A percentile compares a stretch with the other conserved stretches of the same genome.
Evolutionary conservation across 2,797 vertebrate species (phyloP).

Genomic region (Halcyon chelicuti): DNA sequence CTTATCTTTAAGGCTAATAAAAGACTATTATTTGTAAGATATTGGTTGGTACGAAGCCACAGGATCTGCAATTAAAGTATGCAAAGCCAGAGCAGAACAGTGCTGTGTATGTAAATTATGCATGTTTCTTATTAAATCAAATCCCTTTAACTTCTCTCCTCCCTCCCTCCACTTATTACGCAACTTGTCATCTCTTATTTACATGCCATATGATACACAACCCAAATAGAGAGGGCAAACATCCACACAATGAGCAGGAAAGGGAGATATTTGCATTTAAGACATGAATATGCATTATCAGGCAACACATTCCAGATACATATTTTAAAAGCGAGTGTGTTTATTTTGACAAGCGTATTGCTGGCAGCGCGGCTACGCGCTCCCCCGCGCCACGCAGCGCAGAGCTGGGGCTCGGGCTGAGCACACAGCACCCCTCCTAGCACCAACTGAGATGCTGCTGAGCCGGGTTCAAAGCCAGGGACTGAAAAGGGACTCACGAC

Average conservation of each 20-base stretch:
- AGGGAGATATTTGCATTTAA: constrained; percentile 33
- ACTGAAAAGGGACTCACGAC: background rate
- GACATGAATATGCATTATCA: constrained; percentile 41
- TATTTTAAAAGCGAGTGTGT: constrained; percentile 27
- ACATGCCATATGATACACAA: constrained; percentile 47
- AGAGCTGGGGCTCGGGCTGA: background rate
- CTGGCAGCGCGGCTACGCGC: background rate
- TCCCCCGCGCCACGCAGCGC: background rate
- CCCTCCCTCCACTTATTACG: constrained; percentile 21
- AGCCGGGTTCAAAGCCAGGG: background rate
- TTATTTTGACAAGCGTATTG: constrained; percentile 18
- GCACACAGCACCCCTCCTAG: background rate
- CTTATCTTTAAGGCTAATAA: background rate
- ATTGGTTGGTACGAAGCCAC: background rate
- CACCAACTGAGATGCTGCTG: background rate
- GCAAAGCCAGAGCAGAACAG: constrained; percentile 29
- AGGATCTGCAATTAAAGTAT: constrained; percentile 53
- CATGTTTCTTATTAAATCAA: constrained; percentile 60
- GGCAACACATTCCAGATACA: constrained; percentile 29
- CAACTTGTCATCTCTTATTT: constrained; percentile 71
- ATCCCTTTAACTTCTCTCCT: background rate
- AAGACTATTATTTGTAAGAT: background rate
- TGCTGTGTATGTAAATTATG: constrained; percentile 59
- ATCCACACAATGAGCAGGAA: background rate
- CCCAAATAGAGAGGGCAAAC: constrained; percentile 68